These are phyloP conservation scores for Aurelia aurita DNA, from an alignment of 30 jellyfish, hydroid and myxozoan genomes.

Conservation along the genomic window DNA sequence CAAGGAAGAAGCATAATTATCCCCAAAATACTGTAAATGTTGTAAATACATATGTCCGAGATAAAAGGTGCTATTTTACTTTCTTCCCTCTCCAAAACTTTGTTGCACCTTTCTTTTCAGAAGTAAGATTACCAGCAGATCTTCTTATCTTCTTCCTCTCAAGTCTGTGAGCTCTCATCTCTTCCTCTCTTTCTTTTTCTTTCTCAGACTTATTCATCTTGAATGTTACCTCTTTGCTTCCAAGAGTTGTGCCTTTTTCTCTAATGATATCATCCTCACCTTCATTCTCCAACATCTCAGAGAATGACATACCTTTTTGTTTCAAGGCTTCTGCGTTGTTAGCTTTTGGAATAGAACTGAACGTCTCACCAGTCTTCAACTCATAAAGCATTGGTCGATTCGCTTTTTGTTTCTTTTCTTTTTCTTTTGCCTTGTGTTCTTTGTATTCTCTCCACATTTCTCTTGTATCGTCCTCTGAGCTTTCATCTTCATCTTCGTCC, in stretches of 20 bases:
- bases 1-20: too few relatives aligned
- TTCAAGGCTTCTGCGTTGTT: not conserved
- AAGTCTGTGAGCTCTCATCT: conserved; percentile 67
- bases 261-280: conserved; percentile 36
- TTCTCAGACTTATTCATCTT: conserved; percentile 55
- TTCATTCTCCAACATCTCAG: conserved; percentile 68
- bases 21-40: too few relatives aligned
- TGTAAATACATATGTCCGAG: too few relatives aligned
- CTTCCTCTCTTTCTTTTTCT: conserved; percentile 61
- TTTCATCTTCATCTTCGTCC: conserved; percentile 57
- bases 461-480: conserved; percentile 63
- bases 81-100: conserved; percentile 83
- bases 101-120: conserved; percentile 46
- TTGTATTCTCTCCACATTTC: conserved; percentile 70
- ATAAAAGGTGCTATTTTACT: too few relatives aligned
- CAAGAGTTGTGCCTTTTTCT: conserved; percentile 84
- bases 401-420: conserved; percentile 1
- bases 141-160: conserved; percentile 88
- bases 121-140: conserved; percentile 82
- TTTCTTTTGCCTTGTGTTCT: conserved; percentile 50
- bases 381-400: conserved; percentile 70
- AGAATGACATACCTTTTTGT: conserved; percentile 53
- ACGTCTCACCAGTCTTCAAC: conserved; percentile 65
- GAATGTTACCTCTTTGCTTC: conserved; percentile 87
- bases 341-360: not conserved